Evolutionary conservation across 2,113 vertebrate species (phyloP), one percentile per base, ranked within the genome.

Genomic region (Ammodramus savannarum): DNA sequence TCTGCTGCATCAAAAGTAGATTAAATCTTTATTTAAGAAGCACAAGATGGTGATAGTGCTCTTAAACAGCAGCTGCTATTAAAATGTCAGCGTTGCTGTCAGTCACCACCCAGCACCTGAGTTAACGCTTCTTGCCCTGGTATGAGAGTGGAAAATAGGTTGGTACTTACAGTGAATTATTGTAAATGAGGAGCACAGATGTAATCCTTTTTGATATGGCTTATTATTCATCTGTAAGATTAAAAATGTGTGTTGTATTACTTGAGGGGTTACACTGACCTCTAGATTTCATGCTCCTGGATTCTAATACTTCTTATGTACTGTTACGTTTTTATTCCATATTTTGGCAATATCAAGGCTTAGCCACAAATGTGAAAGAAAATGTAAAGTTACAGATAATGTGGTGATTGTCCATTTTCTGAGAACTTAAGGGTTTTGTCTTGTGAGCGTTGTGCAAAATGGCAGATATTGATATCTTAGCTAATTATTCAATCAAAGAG

Each of bases 401-500:
- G 0, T n/a, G 13, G 61, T 59, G 55, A n/a, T 84, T 97, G 65
- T 74, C 66, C 79, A 44, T 95, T 92, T 94, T 82, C 58, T 73
- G 38, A 63, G 75, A 54, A 87, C 86, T 75, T 59, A 6, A 88
- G 58, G 69, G 62, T 52, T 93, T 92, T 92, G 73, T 89, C 88
- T 87, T 62, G 58, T 87, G 23, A 92, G n/a, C 31, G 22, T 57
- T 92, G 48, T 95, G 38, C 76, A 93, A 80, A 95, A 92, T 94
- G 81, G 79, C 78, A 93, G 77, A 55, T 90, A 86, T 61, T 84
- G 86, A 49, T 94, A 96, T 91, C 89, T 96, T 90, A 91, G 95
- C 95, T 97, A 96, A 98, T 96, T 97, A 97, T 88, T 97, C 95
- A 96, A 38, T 97, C 96, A 96, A 93, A 71, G 49, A 74, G 95